These are phyloP conservation scores for Sacculina carcini DNA, from an alignment of 2,888 invertebrate genomes.

Conservation along the genomic window DNA sequence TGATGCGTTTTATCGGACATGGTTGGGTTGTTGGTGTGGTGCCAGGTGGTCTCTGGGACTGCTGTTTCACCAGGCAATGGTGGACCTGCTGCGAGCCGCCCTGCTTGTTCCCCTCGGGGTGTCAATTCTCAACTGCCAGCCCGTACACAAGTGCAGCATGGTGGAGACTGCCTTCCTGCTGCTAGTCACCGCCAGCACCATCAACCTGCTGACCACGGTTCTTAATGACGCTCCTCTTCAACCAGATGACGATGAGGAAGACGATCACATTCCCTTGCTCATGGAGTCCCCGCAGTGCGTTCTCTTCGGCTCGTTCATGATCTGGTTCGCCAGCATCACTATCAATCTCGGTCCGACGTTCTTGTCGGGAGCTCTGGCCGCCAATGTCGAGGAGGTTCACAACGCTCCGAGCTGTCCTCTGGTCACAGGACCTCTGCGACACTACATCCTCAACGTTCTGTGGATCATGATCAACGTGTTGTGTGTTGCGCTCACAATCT, in stretches of 20 bases:
- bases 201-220: slow-evolving; percentile 57
- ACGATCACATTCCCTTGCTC: slow-evolving; percentile 36
- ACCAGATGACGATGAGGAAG: slow-evolving; percentile 30
- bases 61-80: slow-evolving; percentile 55
- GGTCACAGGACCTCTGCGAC: slow-evolving; percentile 58
- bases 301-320: slow-evolving; percentile 69
- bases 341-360: slow-evolving; percentile 71
- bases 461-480: slow-evolving; percentile 72
- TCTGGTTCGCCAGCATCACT: slow-evolving; percentile 74
- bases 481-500: slow-evolving; percentile 53
- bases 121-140: slow-evolving; percentile 52
- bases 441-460: slow-evolving; percentile 66
- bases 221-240: slow-evolving; percentile 62
- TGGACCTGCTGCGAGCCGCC: slow-evolving; percentile 54
- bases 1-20: not conserved
- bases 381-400: slow-evolving; percentile 36
- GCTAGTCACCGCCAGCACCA: slow-evolving; percentile 63
- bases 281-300: slow-evolving; percentile 74
- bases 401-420: slow-evolving; percentile 60
- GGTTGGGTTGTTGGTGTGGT: not conserved
- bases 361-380: slow-evolving; percentile 52
- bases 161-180: slow-evolving; percentile 67
- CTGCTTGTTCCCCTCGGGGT: slow-evolving; percentile 49
- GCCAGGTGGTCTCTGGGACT: slow-evolving; percentile 59
- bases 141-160: slow-evolving; percentile 57